Evolutionary conservation across 1,140 invertebrate genomes (phyloP).

Genomic region (Ceratina japonica): DNA sequence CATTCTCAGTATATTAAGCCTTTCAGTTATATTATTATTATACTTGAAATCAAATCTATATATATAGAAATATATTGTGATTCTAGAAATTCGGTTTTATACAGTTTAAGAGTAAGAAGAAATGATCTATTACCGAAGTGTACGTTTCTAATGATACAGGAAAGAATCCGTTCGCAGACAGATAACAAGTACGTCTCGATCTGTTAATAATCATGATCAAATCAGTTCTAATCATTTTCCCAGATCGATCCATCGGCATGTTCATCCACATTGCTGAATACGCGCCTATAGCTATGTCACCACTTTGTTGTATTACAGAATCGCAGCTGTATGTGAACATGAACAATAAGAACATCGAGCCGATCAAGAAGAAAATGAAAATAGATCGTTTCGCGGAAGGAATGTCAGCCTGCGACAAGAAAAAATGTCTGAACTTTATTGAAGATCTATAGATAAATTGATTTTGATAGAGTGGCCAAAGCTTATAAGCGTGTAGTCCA

Average conservation of each 20-base stretch:
- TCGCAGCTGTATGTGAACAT: conserved; percentile 47
- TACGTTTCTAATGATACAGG: conserved; percentile 52
- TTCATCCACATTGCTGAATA: conserved; percentile 37
- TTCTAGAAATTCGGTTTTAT: no score
- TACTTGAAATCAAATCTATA: no score
- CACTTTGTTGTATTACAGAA: conserved; percentile 41
- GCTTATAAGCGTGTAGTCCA: no score
- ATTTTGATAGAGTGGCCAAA: no score
- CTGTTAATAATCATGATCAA: conserved; percentile 39
- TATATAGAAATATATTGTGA: no score
- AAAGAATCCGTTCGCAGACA: conserved; percentile 51
- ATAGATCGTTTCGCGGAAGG: background rate
- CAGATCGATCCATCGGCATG: conserved; percentile 5
- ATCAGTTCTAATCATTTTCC: conserved; percentile 22
- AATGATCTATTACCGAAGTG: conserved; percentile 28
- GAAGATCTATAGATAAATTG: no score
- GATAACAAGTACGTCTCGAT: conserved; percentile 21
- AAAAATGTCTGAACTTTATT: background rate
- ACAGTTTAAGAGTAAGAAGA: no score
- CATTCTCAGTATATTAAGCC: no score
- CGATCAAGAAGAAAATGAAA: background rate
- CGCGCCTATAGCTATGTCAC: conserved; percentile 21
- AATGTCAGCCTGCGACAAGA: background rate
- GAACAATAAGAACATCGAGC: conserved; percentile 32
- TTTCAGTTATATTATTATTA: background rate